These are phyloP conservation scores for Microtus agrestis DNA, from an alignment of 2,797 vertebrate genomes.

Conservation along the genomic window DNA sequence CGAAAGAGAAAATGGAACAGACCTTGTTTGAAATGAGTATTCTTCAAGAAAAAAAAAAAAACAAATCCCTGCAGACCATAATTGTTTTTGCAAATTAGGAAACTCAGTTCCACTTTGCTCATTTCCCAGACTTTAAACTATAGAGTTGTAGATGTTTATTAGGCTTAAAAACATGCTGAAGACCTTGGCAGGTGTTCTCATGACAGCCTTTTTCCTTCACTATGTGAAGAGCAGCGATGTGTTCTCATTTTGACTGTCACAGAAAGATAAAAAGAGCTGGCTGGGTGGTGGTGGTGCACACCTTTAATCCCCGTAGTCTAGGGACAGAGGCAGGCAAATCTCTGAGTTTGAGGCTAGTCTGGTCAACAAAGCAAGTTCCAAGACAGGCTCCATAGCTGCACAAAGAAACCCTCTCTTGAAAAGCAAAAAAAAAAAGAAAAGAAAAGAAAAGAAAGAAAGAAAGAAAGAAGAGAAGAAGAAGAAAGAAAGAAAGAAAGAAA, in stretches of 20 bases:
- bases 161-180: not conserved
- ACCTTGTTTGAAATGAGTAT: not conserved
- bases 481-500: no score
- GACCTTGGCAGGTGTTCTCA: not conserved
- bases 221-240: not conserved
- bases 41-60: not conserved
- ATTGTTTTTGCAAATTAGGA: slow-evolving; percentile 10
- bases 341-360: no score
- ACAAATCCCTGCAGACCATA: not conserved
- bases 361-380: no score
- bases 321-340: no score
- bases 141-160: not conserved
- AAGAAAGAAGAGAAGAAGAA: no score
- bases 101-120: slow-evolving; percentile 33
- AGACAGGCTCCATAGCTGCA: no score
- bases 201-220: not conserved
- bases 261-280: not conserved
- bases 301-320: not conserved
- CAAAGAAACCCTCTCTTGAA: no score
- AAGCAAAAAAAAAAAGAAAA: no score
- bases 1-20: not conserved
- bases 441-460: no score
- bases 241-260: not conserved
- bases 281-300: accelerated
- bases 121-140: not conserved